These are phyloP conservation scores for Heteromurus nitidus DNA, from an alignment of 2,888 invertebrate genomes.

Conservation along the genomic window DNA sequence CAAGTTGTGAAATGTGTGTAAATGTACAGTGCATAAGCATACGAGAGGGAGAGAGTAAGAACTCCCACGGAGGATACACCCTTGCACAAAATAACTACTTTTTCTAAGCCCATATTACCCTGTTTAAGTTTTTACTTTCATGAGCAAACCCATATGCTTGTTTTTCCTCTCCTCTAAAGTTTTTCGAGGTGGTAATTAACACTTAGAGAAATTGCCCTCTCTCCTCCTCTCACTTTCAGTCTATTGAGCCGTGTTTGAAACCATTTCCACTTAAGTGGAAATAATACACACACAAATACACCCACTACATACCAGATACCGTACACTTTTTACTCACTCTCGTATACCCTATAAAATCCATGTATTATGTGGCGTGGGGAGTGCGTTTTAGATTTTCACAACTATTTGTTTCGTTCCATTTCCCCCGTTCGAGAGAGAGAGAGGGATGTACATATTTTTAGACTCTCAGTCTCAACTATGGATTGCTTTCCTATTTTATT, in stretches of 20 bases:
- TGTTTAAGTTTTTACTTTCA: background rate
- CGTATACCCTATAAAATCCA: background rate
- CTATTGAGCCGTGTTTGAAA: conserved; percentile 16
- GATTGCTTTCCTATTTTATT: background rate
- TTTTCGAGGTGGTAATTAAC: conserved; percentile 67
- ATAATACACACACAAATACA: conserved; percentile 25
- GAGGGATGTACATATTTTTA: background rate
- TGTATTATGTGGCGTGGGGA: background rate
- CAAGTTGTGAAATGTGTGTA: conserved; percentile 5
- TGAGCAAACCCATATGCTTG: background rate
- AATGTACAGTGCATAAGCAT: background rate
- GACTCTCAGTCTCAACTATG: background rate
- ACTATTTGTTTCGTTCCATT: conserved; percentile 17
- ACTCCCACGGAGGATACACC: no score
- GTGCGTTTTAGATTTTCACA: background rate
- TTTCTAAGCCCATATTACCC: conserved; percentile 2
- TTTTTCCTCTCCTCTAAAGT: conserved; percentile 2
- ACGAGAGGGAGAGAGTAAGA: no score
- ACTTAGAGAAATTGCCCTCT: conserved; percentile 68
- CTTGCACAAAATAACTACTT: no score
- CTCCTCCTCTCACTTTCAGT: conserved; percentile 2
- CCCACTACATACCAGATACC: no score
- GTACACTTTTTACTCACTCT: background rate
- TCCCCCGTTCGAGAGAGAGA: background rate
- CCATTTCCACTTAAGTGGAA: conserved; percentile 17